Conservation (phyloP, 2,797 vertebrate species). For the Gadopsis marmoratus region DNA sequence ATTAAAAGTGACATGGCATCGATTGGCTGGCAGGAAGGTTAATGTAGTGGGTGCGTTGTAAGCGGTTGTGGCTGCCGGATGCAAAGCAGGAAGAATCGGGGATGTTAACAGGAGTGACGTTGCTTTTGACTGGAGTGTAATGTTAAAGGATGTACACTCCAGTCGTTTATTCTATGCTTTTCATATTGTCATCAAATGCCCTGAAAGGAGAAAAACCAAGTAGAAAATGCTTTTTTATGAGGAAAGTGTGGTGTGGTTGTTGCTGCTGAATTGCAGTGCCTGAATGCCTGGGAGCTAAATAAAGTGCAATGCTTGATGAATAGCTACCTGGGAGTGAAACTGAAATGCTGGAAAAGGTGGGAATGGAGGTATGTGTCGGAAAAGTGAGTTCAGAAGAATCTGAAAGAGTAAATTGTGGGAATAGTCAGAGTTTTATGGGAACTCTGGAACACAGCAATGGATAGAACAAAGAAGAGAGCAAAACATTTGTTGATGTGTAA, state of each 20-base stretch:
- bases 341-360: neutral
- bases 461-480: neutral
- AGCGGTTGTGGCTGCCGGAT: slow-evolving; percentile 46
- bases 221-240: neutral
- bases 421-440: neutral
- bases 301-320: slow-evolving; percentile 16
- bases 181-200: slow-evolving; percentile 3
- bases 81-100: slow-evolving; percentile 36
- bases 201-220: neutral
- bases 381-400: slow-evolving; percentile 8
- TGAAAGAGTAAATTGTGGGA: neutral
- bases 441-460: neutral
- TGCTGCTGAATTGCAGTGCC: neutral
- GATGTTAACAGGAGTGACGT: slow-evolving; percentile 32
- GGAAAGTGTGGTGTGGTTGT: neutral
- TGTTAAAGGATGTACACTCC: neutral
- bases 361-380: neutral
- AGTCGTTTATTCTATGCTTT: neutral
- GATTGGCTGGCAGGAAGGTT: slow-evolving; percentile 64
- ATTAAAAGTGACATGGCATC: slow-evolving; percentile 77
- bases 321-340: neutral
- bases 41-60: slow-evolving; percentile 53
- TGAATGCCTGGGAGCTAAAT: neutral
- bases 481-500: neutral
- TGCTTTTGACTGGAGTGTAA: slow-evolving; percentile 13